phyloP scores from a whole-genome alignment of 64 coral and sea anemone species.

The Dendronephthya gigantea region DNA sequence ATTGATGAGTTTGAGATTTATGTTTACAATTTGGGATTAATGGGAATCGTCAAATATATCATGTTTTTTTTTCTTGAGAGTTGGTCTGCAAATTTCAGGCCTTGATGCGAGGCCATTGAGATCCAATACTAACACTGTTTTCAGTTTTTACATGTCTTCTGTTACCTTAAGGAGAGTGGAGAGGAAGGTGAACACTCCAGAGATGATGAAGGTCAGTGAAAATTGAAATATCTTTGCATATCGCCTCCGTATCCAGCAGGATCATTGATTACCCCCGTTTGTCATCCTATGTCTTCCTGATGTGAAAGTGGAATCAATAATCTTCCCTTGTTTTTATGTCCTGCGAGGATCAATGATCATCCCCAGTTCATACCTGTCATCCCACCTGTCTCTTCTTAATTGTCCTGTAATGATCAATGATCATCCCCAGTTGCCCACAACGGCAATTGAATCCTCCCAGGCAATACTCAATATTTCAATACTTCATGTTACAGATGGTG shows the following conservation, averaged over 20 bases:
- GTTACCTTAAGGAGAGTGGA: conserved; percentile 10
- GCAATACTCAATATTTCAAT: background rate
- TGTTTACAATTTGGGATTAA: background rate
- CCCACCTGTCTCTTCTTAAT: no score
- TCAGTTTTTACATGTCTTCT: conserved; percentile 4
- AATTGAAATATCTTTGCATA: background rate
- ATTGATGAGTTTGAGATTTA: no score
- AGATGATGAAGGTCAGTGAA: background rate
- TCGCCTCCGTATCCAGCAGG: background rate
- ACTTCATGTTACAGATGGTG: background rate
- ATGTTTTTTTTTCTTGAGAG: background rate
- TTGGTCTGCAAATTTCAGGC: background rate
- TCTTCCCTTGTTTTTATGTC: no score
- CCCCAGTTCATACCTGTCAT: no score
- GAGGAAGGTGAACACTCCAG: background rate
- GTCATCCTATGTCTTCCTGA: no score
- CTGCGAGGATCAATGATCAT: no score
- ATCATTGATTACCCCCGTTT: background rate
- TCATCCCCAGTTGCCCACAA: no score
- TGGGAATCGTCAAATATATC: background rate
- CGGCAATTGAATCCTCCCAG: no score
- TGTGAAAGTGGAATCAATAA: no score
- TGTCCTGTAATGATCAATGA: no score
- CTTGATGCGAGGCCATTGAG: background rate
- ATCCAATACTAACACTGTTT: conserved; percentile 13